phyloP scores from a whole-genome alignment of 2,797 vertebrate genomes.

The Gorsachius magnificus region DNA sequence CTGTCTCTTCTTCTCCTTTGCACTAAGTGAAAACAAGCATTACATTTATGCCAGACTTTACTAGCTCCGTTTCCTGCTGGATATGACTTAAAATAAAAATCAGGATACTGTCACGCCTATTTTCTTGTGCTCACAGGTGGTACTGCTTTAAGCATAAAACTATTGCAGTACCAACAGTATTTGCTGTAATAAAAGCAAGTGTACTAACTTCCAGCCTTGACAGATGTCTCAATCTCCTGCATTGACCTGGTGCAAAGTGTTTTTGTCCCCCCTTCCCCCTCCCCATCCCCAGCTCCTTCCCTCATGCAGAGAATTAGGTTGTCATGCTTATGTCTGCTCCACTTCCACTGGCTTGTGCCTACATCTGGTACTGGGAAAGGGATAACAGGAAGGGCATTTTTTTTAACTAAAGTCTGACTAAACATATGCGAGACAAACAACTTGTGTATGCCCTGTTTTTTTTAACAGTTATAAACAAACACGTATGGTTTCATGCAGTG shows the following conservation, averaged over 20 bases:
- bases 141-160: constrained; percentile 50
- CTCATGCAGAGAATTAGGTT: constrained; percentile 43
- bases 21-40: constrained; percentile 41
- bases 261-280: constrained; percentile 12
- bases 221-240: constrained; percentile 62
- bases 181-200: constrained; percentile 48
- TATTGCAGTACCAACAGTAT: constrained; percentile 38
- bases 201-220: constrained; percentile 33
- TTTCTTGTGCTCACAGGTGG: constrained; percentile 23
- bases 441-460: constrained; percentile 7
- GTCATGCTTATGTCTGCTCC: constrained; percentile 58
- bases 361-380: constrained; percentile 43
- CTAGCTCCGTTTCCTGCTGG: constrained; percentile 26
- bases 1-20: constrained; percentile 13
- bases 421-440: constrained; percentile 20
- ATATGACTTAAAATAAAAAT: constrained; percentile 38
- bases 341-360: constrained; percentile 48
- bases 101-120: neutral
- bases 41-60: constrained; percentile 33
- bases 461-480: constrained; percentile 29
- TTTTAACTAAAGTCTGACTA: constrained; percentile 37
- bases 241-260: constrained; percentile 33
- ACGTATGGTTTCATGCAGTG: constrained; percentile 16
- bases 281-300: neutral
- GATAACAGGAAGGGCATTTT: constrained; percentile 60